These are phyloP conservation scores for Myanophis thanlyinensis DNA, from an alignment of 2,113 vertebrate genomes.

Conservation along the genomic window DNA sequence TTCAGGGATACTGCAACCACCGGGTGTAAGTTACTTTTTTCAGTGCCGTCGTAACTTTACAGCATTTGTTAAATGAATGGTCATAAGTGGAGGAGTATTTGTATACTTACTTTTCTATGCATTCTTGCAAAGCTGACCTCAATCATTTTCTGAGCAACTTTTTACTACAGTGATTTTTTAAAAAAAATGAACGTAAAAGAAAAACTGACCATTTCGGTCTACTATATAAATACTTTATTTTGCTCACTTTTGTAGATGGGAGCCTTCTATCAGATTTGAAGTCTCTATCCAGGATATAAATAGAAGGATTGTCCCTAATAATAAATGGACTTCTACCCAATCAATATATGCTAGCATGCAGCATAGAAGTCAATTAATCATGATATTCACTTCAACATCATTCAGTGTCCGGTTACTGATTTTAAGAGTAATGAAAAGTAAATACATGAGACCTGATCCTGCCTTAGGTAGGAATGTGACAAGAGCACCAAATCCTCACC, in stretches of 20 bases:
- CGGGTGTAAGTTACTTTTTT: no score
- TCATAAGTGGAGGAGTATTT: no score
- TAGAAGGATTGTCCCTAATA: slow-evolving; percentile 56
- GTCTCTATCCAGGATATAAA: slow-evolving; percentile 45
- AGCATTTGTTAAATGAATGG: background rate
- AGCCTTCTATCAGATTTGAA: slow-evolving; percentile 15
- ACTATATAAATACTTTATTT: background rate
- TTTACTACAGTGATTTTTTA: background rate
- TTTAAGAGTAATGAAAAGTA: slow-evolving; percentile 69
- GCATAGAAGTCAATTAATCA: slow-evolving; percentile 70
- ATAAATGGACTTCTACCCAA: slow-evolving; percentile 54
- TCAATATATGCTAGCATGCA: slow-evolving; percentile 68
- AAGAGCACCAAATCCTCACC: background rate
- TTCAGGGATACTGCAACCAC: no score
- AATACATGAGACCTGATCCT: slow-evolving; percentile 42
- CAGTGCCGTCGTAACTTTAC: background rate
- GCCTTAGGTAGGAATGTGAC: fast-evolving
- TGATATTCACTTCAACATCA: slow-evolving; percentile 62
- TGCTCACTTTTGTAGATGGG: background rate
- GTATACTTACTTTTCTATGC: background rate
- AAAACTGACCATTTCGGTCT: background rate
- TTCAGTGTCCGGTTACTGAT: slow-evolving; percentile 68
- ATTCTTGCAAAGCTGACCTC: background rate
- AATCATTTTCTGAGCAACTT: background rate
- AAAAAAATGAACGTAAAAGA: background rate